These are phyloP conservation scores for Pentalonia nigronervosa DNA, from an alignment of 1,140 invertebrate genomes.

Conservation along the genomic window DNA sequence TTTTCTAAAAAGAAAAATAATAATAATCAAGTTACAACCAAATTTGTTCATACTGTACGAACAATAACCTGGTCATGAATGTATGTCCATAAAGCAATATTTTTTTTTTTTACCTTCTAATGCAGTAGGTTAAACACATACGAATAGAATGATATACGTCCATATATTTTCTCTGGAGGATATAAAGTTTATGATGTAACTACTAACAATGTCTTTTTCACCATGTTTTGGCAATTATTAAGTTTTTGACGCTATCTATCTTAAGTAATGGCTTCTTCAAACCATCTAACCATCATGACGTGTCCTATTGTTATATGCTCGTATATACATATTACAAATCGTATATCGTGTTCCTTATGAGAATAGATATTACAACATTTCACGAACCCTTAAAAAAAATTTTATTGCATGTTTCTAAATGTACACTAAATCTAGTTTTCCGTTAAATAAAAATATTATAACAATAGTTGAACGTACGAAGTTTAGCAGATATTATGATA, in stretches of 20 bases:
- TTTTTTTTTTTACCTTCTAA: neutral
- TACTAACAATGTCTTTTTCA: neutral
- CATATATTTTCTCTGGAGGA: neutral
- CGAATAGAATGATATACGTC: neutral
- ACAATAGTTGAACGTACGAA: neutral
- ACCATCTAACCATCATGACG: neutral
- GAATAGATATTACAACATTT: neutral
- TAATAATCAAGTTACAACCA: constrained; percentile 5
- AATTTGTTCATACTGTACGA: neutral
- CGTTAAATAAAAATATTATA: neutral
- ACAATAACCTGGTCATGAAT: neutral
- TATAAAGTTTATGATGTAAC: neutral
- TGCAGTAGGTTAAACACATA: neutral
- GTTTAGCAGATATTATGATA: neutral
- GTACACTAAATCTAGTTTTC: neutral
- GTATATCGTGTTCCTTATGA: neutral
- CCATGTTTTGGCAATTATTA: neutral
- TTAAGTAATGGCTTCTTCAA: neutral
- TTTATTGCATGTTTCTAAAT: neutral
- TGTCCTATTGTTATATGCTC: neutral
- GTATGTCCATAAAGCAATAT: neutral
- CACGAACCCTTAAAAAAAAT: neutral
- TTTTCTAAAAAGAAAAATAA: constrained; percentile 20
- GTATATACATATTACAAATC: neutral
- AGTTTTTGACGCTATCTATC: constrained; percentile 1